Base-by-base conservation (phyloP, 2,113 vertebrate genomes). In the Oxyruncus cristatus region DNA sequence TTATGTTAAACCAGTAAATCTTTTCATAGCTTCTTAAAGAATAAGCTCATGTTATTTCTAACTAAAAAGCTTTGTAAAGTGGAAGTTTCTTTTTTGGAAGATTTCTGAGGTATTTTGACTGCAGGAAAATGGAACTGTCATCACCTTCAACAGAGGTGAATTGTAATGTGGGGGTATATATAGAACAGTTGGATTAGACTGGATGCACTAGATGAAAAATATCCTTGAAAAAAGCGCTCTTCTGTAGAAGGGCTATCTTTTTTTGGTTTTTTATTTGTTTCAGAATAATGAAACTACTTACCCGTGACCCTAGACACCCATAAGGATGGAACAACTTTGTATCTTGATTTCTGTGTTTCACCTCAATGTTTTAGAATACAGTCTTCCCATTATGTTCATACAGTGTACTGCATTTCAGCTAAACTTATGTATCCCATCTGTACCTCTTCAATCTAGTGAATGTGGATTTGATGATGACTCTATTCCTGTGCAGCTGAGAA, bases 401-500 rank as follows among this genome's bases (percentile, higher is more conserved):
- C 16, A 26, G 8, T 26, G 39, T 52, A 42, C 67, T 67, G 7
- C 47, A 47, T 85, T 94, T 94, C 70, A 86, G n/a, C 70, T 89
- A 47, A 88, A 50, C 20, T 53, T 72, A 42, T 2, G 37, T 89
- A 81, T 90, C 44, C 94, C 95, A 94, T 96, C 89, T 97, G 96
- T 95, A 94, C 75, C 66, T 95, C 93, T 92, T 97, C 79, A 97
- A 37, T 95, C 72, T 95, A 85, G 80, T 91, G 73, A 87, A 82
- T 11, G 6, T 89, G 73, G 62, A 80, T 84, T 96, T 96, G 93
- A 80, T 95, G 95, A 94, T 96, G 92, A 78, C 93, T 91, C 35
- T 93, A 77, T 96, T 97, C 88, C 90, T 96, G 88, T 92, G 84
- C 93, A 94, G 92, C 94, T 97, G 96, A 97, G 87, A 97, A 95